These are phyloP conservation scores for Philhelius pedissequus DNA, from an alignment of 2,888 invertebrate species.

Conservation along the genomic window DNA sequence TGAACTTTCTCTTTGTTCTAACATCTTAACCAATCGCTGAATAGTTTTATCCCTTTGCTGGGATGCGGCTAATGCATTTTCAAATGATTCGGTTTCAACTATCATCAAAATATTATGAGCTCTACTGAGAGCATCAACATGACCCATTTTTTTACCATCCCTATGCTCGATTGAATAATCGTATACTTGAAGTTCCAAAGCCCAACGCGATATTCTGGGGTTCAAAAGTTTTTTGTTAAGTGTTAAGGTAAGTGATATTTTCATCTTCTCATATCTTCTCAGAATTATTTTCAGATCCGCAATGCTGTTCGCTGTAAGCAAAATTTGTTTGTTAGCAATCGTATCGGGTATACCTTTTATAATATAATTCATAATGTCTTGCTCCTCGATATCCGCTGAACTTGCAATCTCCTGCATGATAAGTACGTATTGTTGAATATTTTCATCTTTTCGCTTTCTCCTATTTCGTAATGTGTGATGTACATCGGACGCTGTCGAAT, in stretches of 20 bases:
- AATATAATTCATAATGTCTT: constrained; percentile 30
- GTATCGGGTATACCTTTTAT: constrained; percentile 35
- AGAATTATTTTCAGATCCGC: background rate
- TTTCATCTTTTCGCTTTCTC: constrained; percentile 15
- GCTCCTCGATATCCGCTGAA: constrained; percentile 5
- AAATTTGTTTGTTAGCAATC: constrained; percentile 18
- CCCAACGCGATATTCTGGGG: background rate
- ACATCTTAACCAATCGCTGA: background rate
- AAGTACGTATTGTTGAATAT: constrained; percentile 21
- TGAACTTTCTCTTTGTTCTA: background rate
- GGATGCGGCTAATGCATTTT: background rate
- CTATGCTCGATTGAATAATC: background rate
- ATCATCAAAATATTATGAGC: background rate
- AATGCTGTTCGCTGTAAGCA: background rate
- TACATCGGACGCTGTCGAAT: constrained; percentile 7
- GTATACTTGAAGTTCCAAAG: background rate
- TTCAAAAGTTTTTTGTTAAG: background rate
- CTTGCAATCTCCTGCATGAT: constrained; percentile 40
- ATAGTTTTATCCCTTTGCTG: background rate
- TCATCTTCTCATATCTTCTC: constrained; percentile 1
- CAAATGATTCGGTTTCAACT: background rate
- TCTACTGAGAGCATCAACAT: background rate
- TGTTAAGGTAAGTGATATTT: background rate
- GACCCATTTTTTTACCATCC: background rate
- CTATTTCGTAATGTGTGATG: constrained; percentile 21